Evolutionary conservation across 1,140 invertebrate genomes (phyloP).

Genomic region (Euwallacea fornicatus): DNA sequence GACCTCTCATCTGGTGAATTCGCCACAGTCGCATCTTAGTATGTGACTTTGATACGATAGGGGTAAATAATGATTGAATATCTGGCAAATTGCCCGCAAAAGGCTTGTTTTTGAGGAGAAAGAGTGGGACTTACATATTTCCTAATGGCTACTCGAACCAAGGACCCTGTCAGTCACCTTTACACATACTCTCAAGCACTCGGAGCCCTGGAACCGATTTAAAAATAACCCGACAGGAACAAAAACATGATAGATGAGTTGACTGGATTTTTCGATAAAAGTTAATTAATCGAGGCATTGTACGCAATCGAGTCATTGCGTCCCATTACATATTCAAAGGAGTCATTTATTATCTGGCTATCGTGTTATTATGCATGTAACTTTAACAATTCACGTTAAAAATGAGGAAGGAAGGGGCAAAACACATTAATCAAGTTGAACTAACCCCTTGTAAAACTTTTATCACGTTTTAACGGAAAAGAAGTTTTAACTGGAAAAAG

Average conservation of each 20-base stretch:
- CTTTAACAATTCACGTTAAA: not conserved
- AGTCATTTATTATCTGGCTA: constrained; percentile 4
- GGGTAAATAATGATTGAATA: too few species aligned
- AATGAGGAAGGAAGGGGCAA: not conserved
- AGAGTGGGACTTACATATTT: not conserved
- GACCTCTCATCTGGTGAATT: too few species aligned
- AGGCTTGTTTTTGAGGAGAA: too few species aligned
- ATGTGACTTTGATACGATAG: too few species aligned
- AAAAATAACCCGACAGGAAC: not conserved
- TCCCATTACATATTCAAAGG: constrained; percentile 2
- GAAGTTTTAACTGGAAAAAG: too few species aligned
- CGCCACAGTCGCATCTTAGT: too few species aligned
- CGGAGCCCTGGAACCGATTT: not conserved
- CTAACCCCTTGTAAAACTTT: not conserved
- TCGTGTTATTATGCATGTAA: constrained; percentile 1
- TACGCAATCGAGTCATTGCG: not conserved
- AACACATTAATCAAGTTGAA: constrained; percentile 1
- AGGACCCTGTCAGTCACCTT: not conserved
- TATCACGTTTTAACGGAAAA: too few species aligned
- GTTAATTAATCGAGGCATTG: constrained; percentile 10
- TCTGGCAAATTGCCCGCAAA: too few species aligned
- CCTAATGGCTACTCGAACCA: not conserved
- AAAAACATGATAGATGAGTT: constrained; percentile 1
- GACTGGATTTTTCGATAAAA: constrained; percentile 4
- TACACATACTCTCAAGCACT: not conserved